These are phyloP conservation scores for Plecturocebus donacophilus DNA, from an alignment of 2,113 vertebrate genomes.

Conservation along the genomic window DNA sequence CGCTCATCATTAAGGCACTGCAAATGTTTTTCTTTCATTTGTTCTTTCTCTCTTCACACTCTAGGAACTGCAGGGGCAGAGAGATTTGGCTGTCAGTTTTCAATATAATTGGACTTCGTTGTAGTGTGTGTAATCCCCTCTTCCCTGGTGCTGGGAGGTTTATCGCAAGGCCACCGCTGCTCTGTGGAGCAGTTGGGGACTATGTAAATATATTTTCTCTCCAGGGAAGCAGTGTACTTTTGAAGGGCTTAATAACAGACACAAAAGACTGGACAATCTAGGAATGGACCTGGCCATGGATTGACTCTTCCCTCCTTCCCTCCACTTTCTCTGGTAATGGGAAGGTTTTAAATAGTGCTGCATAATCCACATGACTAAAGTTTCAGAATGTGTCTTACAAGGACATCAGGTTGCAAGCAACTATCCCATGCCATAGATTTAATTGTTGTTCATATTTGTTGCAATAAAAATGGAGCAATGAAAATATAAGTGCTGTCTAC, in stretches of 20 bases:
- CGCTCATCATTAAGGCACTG: background rate
- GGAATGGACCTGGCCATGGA: accelerated
- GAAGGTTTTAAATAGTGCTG: accelerated
- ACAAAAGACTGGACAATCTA: background rate
- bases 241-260: background rate
- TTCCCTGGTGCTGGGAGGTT: background rate
- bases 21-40: background rate
- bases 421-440: background rate
- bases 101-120: slow-evolving; percentile 27
- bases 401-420: background rate
- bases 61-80: background rate
- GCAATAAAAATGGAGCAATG: background rate
- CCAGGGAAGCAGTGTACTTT: background rate
- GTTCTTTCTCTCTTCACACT: background rate
- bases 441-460: background rate
- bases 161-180: background rate
- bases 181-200: background rate
- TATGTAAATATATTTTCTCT: background rate
- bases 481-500: background rate
- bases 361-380: background rate
- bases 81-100: background rate
- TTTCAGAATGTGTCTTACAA: too few relatives aligned
- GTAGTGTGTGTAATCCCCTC: accelerated
- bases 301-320: background rate
- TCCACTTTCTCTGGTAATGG: background rate